Evolutionary conservation across 2,113 vertebrate species (phyloP), one percentile per base, ranked within the genome.

Genomic region (Garra rufa): DNA sequence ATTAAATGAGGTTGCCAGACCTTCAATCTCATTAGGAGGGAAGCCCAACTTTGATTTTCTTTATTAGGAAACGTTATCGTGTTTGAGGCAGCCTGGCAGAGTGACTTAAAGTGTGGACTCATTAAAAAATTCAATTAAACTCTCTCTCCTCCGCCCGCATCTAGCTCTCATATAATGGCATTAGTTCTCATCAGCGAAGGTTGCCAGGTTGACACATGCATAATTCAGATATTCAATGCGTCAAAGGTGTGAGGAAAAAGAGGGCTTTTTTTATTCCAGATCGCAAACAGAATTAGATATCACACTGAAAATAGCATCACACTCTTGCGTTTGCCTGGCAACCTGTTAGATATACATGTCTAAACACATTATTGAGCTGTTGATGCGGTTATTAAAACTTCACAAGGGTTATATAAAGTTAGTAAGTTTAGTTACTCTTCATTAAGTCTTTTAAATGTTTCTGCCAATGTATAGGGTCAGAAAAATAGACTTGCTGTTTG

Each of bases 91-190:
- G 83, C 81, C 10, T 34, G 34, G 48, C 84, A 85, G 88, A 91
- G 85, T 87, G 77, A 90, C 86, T 67, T 48, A 86, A 85, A 84
- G 84, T 87, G 89, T 83, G 46, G 89, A 82, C 87, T 92, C 86
- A 88, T 90, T 92, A 89, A 90, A 90, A 69, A 87, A 83, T 71
- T 82, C 26, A 87, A 89, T 91, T 89, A 89, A 91, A 86, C 11
- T 63, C 15, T 43, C 5, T 79, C 84, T 87, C 77, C 85, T 84
- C 44, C 17, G 6, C 14, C 6, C 84, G 55, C 88, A 80, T 87
- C 59, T 67, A 81, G 86, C 88, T 88, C 77, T 71, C 65, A 75
- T 87, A 89, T 90, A 89, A 90, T 82, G 13, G 75, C 82, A 81
- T 90, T 91, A 83, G 84, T 85, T 85, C 85, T 86, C 38, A 61